Evolutionary conservation across 2,113 vertebrate genomes (phyloP), one percentile per base, ranked within the genome.

Genomic region (Myotis brandtii): DNA sequence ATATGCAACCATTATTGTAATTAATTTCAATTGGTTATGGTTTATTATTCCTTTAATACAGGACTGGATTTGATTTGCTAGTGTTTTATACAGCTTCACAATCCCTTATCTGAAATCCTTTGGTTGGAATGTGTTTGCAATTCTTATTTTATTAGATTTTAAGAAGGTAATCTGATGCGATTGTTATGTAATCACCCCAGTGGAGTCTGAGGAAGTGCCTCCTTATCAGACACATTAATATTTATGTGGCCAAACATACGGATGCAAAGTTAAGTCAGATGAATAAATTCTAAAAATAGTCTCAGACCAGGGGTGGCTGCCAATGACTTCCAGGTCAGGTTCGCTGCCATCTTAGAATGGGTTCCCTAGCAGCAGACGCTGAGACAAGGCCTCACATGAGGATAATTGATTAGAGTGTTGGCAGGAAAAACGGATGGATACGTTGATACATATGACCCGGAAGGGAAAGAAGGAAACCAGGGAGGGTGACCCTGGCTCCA

Each of bases 71-170:
- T 97, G 94, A 93, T 93, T 93, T 95, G 76, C 70, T 81, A 84
- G 50, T 94, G 64, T 94, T 96, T 94, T 67, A 95, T 56, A 87
- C 9, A 93, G 75, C 21, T 77, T 32, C 40, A 54, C 85, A 92
- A 85, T 94, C 69, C 37, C 30, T 92, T 86, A 66, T 97, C 76
- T 93, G 75, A 93, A 95, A 72, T 46, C 64, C 88, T 82, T 93
- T 69, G 89, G 82, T 89, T 89, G 72, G 86, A 92, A 76, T 93
- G 25, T 88, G 40, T 95, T 94, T 97, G 54, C 94, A 93, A 80
- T 93, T 95, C 32, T 79, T 93, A 83, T 91, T 96, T 86, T 91
- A 87, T 95, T 96, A 95, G 87, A 84, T 90, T 96, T 90, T 48
- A 40, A 72, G 70, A 81, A 92, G 75, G 66, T 85, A 89, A 86